A percentile compares a stretch with the other conserved stretches of the same genome.
Evolutionary conservation across 2,888 invertebrate genomes (phyloP).

Genomic region (Eupithecia dodoneata): DNA sequence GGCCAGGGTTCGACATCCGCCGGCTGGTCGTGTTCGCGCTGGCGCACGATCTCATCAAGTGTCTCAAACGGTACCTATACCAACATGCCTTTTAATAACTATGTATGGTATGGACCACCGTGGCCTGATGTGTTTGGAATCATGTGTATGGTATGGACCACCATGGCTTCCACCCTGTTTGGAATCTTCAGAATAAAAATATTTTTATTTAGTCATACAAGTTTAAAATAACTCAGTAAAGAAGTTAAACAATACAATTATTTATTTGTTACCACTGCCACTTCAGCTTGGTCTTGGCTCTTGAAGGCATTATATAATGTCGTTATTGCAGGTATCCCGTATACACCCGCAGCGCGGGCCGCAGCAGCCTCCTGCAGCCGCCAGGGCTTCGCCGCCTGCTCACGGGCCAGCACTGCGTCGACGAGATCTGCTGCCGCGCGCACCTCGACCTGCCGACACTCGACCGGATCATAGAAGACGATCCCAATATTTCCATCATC

Average conservation of each 20-base stretch:
- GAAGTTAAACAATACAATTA: too few species aligned
- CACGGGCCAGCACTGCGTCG: conserved; percentile 91
- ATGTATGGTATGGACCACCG: too few species aligned
- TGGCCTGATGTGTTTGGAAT: too few species aligned
- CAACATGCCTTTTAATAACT: too few species aligned
- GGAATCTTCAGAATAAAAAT: too few species aligned
- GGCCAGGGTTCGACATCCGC: conserved; percentile 69
- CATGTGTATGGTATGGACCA: too few species aligned
- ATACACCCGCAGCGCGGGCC: conserved; percentile 58
- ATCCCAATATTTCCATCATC: conserved; percentile 91
- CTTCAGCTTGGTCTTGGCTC: too few species aligned
- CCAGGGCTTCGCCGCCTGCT: conserved; percentile 86
- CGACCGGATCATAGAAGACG: conserved; percentile 92
- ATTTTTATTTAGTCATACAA: too few species aligned
- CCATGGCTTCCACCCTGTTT: too few species aligned
- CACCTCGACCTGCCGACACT: conserved; percentile 89
- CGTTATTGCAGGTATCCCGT: conserved; percentile 67
- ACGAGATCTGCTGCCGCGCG: conserved; percentile 95
- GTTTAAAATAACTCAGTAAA: too few species aligned
- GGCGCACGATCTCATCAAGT: conserved; percentile 84
- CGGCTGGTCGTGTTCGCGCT: conserved; percentile 84
- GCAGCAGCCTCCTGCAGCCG: conserved; percentile 61
- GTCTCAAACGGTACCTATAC: conserved; percentile 77
- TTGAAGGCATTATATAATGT: neutral
- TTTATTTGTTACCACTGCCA: too few species aligned